Evolutionary conservation across 30 jellyfish, hydroid and myxozoan species (phyloP), one percentile per base, ranked within the genome.

Genomic region (Cassiopea xamachana): DNA sequence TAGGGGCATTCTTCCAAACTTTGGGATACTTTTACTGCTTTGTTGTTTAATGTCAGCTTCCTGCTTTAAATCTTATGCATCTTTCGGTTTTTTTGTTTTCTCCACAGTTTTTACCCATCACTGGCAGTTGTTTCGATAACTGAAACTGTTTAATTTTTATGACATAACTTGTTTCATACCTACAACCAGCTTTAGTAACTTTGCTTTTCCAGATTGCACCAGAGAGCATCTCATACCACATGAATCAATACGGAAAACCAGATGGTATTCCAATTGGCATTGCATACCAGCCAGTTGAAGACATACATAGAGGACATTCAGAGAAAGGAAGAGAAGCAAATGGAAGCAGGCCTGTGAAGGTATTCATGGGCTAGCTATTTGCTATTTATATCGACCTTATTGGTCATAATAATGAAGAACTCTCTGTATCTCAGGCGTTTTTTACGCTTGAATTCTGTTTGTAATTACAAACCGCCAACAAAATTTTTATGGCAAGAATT

Each of bases 231-330:
- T 79, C 75, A 27, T 68, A 18, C 84, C 96, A 83, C 39, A 82
- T 88, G 80, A 87, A 83, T 69, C 96, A 73, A 15, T 87, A 15
- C 70, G 92, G 96, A 27, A 92, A 92, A 55, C 98, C 96, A 69
- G 69, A 68, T 71, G 96, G 90, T 12, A 90, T 87, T 75, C 72
- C 98, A 75, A 5, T 60, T 16, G 80, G 91, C 81, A 44, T 92
- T 43, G 48, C 96, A 16, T 87, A 87, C 19, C 74, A 61, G 14
- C 58, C 91, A 16, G 91, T 82, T 3, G 97, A 87, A 71, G 96
- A 86, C 17, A 46, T 61, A 7, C 97, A 90, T 39, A 84, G 85
- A 74, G 64, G 76, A 48, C 48, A 67, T 60, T 58, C 74, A 50
- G 92, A 84, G 18, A 84, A 84, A 19, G 58, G 77, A 60, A 84